Evolutionary conservation across 2,888 invertebrate species (phyloP), one percentile per base, ranked within the genome.

Genomic region (Torymus texanus): DNA sequence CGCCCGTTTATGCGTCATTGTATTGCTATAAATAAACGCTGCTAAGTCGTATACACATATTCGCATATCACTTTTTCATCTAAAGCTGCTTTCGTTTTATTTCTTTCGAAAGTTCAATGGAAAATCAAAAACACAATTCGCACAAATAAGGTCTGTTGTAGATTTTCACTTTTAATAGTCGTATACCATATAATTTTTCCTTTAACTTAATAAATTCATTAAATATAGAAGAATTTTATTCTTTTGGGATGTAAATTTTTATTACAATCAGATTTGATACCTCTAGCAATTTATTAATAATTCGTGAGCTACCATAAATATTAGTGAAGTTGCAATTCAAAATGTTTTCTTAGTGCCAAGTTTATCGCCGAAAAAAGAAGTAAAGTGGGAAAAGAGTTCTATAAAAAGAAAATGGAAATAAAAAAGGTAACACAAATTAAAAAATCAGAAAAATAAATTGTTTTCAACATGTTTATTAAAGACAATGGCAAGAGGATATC

Each of bases 391-490:
- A 8, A 41, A 41, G 41, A 41, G 41, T 8, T 41, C 8, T 41
- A 41, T 5, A 41, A 8, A 79, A 50, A 75, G 13, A 21, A 74
- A 67, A 73, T 51, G 73, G 65, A 79, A 80, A 72, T 58, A 73
- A 81, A 67, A 65, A 61, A 80, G 75, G 77, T 62, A 73, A 73
- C 59, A 78, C 79, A 81, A 70, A 74, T 82, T 81, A 80, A 73
- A 75, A 83, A 85, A 84, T 82, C 82, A 84, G 79, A 83, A 82
- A 83, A 85, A 82, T 81, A 61, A 84, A 83, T 86, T 82, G 82
- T 87, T 88, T 87, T 85, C 86, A 90, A 90, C 87, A 87, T 88
- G 87, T 90, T 90, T 90, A 89, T 90, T 90, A 83, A 87, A 87
- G 84, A 85, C 88, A 88, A 88, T 89, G 89, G 90, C 90, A 90